A percentile compares a stretch with the other conserved stretches of the same genome.
phyloP scores from a whole-genome alignment of 2,113 vertebrate genomes.

The Coryphaenoides rupestris region DNA sequence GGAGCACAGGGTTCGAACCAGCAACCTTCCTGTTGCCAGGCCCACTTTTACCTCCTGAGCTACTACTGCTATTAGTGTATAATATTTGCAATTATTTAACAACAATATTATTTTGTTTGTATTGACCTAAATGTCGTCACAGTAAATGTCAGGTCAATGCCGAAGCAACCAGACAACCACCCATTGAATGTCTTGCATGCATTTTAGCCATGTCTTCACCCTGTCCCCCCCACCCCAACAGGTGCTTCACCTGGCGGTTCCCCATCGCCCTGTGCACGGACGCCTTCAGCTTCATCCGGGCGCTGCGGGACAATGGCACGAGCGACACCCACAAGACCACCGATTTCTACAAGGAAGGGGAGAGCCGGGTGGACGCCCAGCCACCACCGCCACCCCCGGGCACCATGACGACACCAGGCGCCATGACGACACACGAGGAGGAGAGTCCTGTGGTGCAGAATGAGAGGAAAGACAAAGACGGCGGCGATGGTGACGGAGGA shows the following conservation, averaged over 20 bases:
- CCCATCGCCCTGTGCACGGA: conserved; percentile 82
- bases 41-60: no score
- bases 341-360: conserved; percentile 72
- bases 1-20: no score
- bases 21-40: no score
- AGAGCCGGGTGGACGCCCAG: conserved; percentile 22
- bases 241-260: conserved; percentile 89
- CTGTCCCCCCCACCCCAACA: conserved; percentile 42
- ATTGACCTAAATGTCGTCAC: background rate
- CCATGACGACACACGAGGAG: background rate
- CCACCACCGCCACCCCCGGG: background rate
- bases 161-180: no score
- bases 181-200: background rate
- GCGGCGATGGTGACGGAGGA: background rate
- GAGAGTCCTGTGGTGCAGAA: background rate
- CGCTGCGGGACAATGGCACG: conserved; percentile 56
- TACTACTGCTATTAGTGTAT: background rate
- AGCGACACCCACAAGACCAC: conserved; percentile 57
- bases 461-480: background rate
- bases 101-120: no score
- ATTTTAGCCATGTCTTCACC: background rate
- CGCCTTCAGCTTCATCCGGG: conserved; percentile 78
- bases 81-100: no score
- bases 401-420: background rate
- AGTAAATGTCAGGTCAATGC: no score